Base-by-base conservation (phyloP, 1,140 invertebrate species). In the Coptotermes formosanus region DNA sequence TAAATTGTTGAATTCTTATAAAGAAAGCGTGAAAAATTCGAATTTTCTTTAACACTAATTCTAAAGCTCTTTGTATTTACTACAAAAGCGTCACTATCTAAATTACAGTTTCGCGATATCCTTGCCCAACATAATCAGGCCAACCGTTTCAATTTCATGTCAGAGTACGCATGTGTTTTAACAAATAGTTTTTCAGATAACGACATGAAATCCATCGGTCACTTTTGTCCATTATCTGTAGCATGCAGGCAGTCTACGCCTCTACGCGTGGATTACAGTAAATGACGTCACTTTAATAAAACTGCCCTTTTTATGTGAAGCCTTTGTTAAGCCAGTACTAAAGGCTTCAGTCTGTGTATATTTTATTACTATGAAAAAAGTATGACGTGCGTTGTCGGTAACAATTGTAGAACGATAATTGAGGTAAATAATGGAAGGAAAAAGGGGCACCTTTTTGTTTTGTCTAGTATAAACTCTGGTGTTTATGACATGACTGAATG, bases 401-500 rank as follows among this genome's bases (percentile, higher is more conserved):
- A 75, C 64, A 75, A 75, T 75, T 75, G n/a, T 25, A 75, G 64
- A 75, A 30, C 16, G 7, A 30, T 30, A 16, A 75, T 75, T 25
- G 64, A 75, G n/a, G 64, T 55, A 55, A 55, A 55, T 55, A 55
- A 55, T 55, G 6, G 52, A 19, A 16, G 52, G 19, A 30, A 30
- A 75, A 75, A 75, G 30, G 25, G n/a, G n/a, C 25, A 30, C n/a
- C 64, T 30, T 30, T 75, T 75, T 75, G 8, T 21, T 64, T 23
- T 0, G 52, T 30, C 8, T 75, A 1, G 7, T 75, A 75, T 75
- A 75, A 75, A 30, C 25, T 25, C 25, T 8, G 64, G 25, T 75
- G 64, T 75, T n/a, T 75, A 30, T 75, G 64, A 75, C 64, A 75
- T 75, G 64, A 16, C n/a, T 75, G 64, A 75, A 75, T 30, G 64